phyloP scores from a whole-genome alignment of 2,797 vertebrate species.

The Xiphophorus birchmanni region DNA sequence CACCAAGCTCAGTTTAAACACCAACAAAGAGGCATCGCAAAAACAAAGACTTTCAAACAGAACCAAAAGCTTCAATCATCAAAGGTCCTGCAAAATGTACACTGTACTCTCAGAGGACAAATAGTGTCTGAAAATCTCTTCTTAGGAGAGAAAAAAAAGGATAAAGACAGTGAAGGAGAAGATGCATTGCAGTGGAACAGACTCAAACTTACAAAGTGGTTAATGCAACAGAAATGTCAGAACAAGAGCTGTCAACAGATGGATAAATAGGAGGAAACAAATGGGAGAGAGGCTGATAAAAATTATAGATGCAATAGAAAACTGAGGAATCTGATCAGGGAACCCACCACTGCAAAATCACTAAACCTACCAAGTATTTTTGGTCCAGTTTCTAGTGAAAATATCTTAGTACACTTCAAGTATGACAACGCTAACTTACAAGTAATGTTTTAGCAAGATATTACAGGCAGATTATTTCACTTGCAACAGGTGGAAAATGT shows the following conservation, averaged over 20 bases:
- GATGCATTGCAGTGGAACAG: background rate
- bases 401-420: too few relatives aligned
- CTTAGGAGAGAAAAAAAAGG: slow-evolving; percentile 1
- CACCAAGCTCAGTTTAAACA: background rate
- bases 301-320: background rate
- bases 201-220: background rate
- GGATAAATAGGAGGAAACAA: background rate
- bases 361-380: too few relatives aligned
- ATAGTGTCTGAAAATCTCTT: slow-evolving; percentile 4
- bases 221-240: background rate
- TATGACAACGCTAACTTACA: too few relatives aligned
- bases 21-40: background rate
- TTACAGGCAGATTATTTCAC: too few relatives aligned
- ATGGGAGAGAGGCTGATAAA: background rate
- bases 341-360: background rate
- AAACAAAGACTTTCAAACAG: slow-evolving; percentile 4
- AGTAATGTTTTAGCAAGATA: too few relatives aligned
- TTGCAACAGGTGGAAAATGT: too few relatives aligned
- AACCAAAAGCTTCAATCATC: background rate
- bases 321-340: background rate
- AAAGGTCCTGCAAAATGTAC: background rate
- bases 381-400: too few relatives aligned
- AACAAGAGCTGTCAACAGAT: background rate
- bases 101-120: background rate
- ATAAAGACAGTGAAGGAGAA: background rate